Evolutionary conservation across 2,888 invertebrate species (phyloP).

Genomic region (Ischnura elegans): DNA sequence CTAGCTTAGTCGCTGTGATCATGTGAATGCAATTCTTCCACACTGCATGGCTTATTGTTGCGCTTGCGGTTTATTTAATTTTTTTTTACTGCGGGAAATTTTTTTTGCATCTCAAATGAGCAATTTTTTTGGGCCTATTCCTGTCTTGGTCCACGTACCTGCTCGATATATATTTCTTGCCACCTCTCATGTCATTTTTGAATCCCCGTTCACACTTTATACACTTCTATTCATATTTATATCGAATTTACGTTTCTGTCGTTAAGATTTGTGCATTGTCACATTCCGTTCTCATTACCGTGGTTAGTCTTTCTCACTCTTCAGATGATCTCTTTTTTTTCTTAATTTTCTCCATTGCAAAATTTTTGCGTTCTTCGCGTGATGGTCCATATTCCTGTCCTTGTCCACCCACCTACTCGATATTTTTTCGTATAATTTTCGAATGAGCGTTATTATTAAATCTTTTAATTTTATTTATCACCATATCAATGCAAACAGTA

Average conservation of each 20-base stretch:
- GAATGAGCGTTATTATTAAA: no score
- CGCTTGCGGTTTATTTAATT: neutral
- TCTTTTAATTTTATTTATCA: no score
- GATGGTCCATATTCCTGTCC: no score
- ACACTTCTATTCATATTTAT: neutral
- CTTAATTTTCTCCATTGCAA: neutral
- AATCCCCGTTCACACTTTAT: neutral
- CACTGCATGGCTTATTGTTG: neutral
- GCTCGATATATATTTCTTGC: neutral
- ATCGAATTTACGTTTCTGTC: neutral
- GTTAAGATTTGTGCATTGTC: neutral
- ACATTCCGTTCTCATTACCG: neutral
- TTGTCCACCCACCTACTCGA: no score
- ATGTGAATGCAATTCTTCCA: neutral
- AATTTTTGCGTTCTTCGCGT: neutral
- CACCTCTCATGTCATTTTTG: neutral
- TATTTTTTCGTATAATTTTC: no score
- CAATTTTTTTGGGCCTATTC: neutral
- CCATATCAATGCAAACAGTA: no score
- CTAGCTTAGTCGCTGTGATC: neutral
- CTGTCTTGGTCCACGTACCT: neutral
- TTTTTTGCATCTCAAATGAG: neutral
- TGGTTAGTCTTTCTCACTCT: neutral
- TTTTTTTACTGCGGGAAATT: neutral
- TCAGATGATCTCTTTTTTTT: neutral